Evolutionary conservation across 2,888 invertebrate species (phyloP), one percentile per base, ranked within the genome.

Genomic region (Rhaphigaster nebulosa): DNA sequence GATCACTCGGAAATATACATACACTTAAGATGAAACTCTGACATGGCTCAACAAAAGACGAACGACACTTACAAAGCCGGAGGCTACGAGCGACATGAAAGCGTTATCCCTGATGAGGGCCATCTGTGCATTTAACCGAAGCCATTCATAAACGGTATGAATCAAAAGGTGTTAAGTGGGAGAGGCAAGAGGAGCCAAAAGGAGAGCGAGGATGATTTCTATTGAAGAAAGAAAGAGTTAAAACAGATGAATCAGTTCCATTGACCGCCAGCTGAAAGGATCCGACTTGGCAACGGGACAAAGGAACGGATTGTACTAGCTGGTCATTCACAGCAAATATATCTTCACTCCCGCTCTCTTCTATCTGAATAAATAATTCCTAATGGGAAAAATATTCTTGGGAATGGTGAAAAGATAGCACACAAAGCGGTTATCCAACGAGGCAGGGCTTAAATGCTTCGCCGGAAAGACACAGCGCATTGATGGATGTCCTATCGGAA

Each of bases 231-330:
- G 88, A 88, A 88, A 60, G 88, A 88, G 88, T 88, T 88, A 88
- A 88, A 88, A 88, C 88, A 88, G 88, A 88, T 88, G 88, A 88
- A 88, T 88, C 88, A 60, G 56, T 54, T n/a, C 88, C 88, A 88
- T 88, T 88, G 88, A 88, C 88, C 60, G 56, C 41, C 29, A 34
- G 60, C 26, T 56, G 41, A 56, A 88, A 88, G 88, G 88, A 10
- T 8, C 34, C n/a, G 38, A 38, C 65, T 88, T 88, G 88, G 88
- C 88, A 88, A 23, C 4, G 41, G 88, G 56, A 88, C 88, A 88
- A 88, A 88, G 88, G 88, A 56, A 41, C 41, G 56, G 60, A 56
- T 88, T 88, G 88, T 88, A 88, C 88, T 88, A 60, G 56, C 88
- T 88, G n/a, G n/a, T 88, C 88, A 88, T 88, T 88, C 88, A 88